Base-by-base conservation (phyloP, 2,888 invertebrate genomes). In the Xiphydria camelus region DNA sequence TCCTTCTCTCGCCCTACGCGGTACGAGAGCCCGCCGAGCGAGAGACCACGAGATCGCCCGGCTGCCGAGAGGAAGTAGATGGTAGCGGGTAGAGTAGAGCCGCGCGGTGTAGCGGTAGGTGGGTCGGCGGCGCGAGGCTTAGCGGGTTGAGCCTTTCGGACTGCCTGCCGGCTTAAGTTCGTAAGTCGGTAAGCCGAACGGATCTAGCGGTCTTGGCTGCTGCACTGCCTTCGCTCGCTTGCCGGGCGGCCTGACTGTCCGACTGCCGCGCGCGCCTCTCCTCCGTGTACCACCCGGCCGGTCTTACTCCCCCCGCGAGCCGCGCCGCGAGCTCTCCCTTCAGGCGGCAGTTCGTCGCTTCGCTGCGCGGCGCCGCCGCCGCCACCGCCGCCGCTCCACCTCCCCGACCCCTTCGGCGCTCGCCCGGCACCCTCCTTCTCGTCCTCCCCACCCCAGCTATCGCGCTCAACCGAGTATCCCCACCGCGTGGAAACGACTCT, bases 121-220 rank as follows among this genome's bases (percentile, higher is more conserved):
- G 29, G 15, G 29, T 29, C 12, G 29, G 29, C 15, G 29, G 29
- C 14, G 57, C 59, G 59, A 51, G 66, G 70, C 70, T 72, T 72
- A 68, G 65, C 66, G 58, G 61, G 62, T 67, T 70, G 70, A 71
- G 68, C 69, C 70, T 69, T 66, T 70, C 67, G 72, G 71, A 70
- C 71, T 66, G 70, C 66, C 68, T 66, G 68, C 59, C 65, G 70
- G 71, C 73, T 73, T 72, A 73, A 73, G 68, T 70, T 67, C 64
- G 61, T 72, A 72, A 73, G 73, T 73, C 73, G 65, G 62, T 68
- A 71, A 71, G 70, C 72, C 72, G 61, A 58, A 53, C 62, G 69
- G 73, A 70, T 70, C 72, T 70, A 68, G 69, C 65, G 69, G 68
- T 70, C 66, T 68, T 70, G 68, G 70, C 62, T 66, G 66, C 59